Evolutionary conservation across 2,113 vertebrate genomes (phyloP).

Genomic region (Vanacampus margaritifer): DNA sequence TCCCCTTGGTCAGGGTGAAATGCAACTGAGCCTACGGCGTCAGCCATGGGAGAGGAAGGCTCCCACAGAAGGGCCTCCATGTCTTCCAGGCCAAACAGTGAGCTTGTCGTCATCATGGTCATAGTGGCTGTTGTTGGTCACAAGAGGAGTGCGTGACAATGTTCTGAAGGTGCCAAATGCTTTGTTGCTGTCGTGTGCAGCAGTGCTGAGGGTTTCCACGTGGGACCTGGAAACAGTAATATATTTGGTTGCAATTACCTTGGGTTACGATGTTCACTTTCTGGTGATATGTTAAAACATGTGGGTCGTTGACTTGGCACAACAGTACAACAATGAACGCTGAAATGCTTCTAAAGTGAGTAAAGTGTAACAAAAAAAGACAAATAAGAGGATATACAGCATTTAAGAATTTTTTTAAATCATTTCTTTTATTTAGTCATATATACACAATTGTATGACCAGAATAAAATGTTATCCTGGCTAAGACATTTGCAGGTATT

Average conservation of each 20-base stretch:
- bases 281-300: no score
- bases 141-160: conserved; percentile 33
- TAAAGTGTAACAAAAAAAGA: no score
- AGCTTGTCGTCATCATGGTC: conserved; percentile 86
- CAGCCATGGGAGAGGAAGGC: conserved; percentile 93
- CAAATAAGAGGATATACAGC: no score
- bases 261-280: no score
- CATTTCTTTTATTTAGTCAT: no score
- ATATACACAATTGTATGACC: not conserved
- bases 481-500: not conserved
- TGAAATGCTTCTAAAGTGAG: not conserved
- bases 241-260: conserved; percentile 6
- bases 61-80: conserved; percentile 80
- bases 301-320: no score
- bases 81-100: conserved; percentile 88
- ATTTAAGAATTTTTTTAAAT: no score
- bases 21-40: conserved; percentile 69
- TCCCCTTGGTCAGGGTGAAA: conserved; percentile 61
- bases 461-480: not conserved
- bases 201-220: conserved; percentile 82
- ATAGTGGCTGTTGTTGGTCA: conserved; percentile 75
- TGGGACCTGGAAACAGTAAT: conserved; percentile 73
- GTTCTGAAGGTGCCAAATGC: conserved; percentile 56
- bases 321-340: no score
- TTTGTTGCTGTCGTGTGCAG: conserved; percentile 82